phyloP scores from a whole-genome alignment of 1,140 invertebrate species.

The Drosophila obscura region DNA sequence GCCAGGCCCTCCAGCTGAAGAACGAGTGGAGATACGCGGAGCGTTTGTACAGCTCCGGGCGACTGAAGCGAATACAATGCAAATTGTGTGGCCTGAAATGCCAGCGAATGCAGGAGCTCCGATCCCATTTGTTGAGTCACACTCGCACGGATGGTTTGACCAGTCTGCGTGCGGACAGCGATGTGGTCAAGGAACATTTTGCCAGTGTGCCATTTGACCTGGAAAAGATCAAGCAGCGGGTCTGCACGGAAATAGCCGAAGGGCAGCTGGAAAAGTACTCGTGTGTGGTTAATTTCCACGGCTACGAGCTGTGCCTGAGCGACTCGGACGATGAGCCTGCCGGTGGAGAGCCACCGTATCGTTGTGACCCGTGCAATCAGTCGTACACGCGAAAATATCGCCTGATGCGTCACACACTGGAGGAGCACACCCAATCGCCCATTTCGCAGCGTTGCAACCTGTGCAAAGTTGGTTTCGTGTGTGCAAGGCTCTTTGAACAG shows the following conservation, averaged over 20 bases:
- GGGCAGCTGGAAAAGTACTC: slow-evolving; percentile 52
- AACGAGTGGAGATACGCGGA: slow-evolving; percentile 64
- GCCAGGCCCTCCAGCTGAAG: slow-evolving; percentile 15
- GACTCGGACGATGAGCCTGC: slow-evolving; percentile 67
- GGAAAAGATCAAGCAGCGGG: slow-evolving; percentile 29
- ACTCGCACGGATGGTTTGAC: slow-evolving; percentile 31
- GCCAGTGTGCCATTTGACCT: slow-evolving; percentile 20
- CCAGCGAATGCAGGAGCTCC: slow-evolving; percentile 44
- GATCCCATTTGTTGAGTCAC: slow-evolving; percentile 50
- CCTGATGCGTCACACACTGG: slow-evolving; percentile 60
- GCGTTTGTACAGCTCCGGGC: slow-evolving; percentile 54
- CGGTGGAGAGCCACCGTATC: slow-evolving; percentile 31
- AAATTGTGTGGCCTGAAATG: slow-evolving; percentile 59
- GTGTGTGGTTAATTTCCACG: slow-evolving; percentile 60
- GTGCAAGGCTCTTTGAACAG: slow-evolving; percentile 41
- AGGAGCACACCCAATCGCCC: slow-evolving; percentile 44
- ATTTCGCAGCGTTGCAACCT: slow-evolving; percentile 50
- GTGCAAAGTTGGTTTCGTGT: slow-evolving; percentile 72
- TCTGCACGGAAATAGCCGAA: slow-evolving; percentile 50
- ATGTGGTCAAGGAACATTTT: slow-evolving; percentile 58
- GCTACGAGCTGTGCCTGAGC: slow-evolving; percentile 67
- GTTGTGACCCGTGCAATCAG: slow-evolving; percentile 48
- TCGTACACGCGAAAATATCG: slow-evolving; percentile 56
- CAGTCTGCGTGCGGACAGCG: slow-evolving; percentile 38
- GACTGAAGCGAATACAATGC: slow-evolving; percentile 52